Evolutionary conservation across 1,140 invertebrate species (phyloP), one percentile per base, ranked within the genome.

Genomic region (Drosophila kanapiae): DNA sequence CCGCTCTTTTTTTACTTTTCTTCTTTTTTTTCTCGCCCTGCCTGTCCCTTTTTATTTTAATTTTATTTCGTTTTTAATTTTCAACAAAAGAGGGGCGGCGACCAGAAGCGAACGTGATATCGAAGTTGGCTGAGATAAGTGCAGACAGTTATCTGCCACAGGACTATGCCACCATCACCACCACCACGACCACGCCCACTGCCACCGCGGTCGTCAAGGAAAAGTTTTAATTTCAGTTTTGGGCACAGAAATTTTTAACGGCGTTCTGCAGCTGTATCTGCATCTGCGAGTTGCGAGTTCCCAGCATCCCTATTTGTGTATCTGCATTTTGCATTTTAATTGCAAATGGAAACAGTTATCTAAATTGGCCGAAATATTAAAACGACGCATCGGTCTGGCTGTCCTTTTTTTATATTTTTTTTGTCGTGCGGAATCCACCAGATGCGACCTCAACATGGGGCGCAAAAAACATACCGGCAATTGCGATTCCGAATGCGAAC

Each of bases 271-370:
- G 61, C 62, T 56, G 68, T 38, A 71, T 65, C 67, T 61, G 63
- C 67, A 69, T 31, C 40, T 67, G 47, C 33, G 51, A 43, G 51
- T 23, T 23, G 33, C 51, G 51, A 16, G 11, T 18, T 54, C 16
- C 16, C 38, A 53, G 45, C 29, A 57, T 69, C 71, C 40, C 42
- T 61, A 78, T 78, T 62, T 76, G 61, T 76, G 72, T 59, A 77
- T 64, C 70, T 91, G 81, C 84, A 91, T 84, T 91, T 91, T 91
- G 78, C 83, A 91, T 88, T 91, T 91, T 91, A 91, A 91, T 91
- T 91, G 88, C 88, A 91, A 91, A 91, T 91, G 88, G 88, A 91
- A 91, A 84, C 88, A 87, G 88, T 91, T 91, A 91, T 91, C 88
- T 91, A 91, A 91, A 91, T 91, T 91, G 88, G 83, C 84, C 78